Evolutionary conservation across 2,113 vertebrate species (phyloP), one percentile per base, ranked within the genome.

Genomic region (Seriola rivoliana): DNA sequence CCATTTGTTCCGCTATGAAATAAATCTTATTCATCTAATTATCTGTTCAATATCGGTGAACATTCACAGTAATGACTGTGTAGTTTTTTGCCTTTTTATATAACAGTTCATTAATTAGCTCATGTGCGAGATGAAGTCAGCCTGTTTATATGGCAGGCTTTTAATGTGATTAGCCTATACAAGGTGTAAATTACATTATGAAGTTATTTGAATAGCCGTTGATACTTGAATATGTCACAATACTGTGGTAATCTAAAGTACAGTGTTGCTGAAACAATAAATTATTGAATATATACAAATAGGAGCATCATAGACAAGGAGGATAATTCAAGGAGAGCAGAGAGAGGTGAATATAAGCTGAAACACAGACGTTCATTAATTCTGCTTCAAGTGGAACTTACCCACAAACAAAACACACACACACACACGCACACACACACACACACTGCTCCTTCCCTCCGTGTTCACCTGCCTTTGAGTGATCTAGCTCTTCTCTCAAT

Each of bases 201-300:
- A 85, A 72, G 82, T 80, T 75, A 54, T 70, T 78, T 84, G 62
- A 86, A 84, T 40, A 57, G 77, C 62, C 70, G 52, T 50, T 44
- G 50, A 92, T 90, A 92, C 91, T 92, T 92, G 90, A 91, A 90
- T 86, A 78, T 75, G 74, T 85, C 46, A 59, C 55, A 84, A 75
- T 78, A 64, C 71, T 78, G 78, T 66, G 63, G 76, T 59, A 67
- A 71, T 75, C 46, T 68, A 60, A 85, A 81, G 62, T 29, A 69
- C 57, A 71, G 8, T 58, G 32, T 48, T n/a, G 19, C 60, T 60
- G 42, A 73, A 81, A 75, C 38, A 42, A 50, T 57, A 59, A 16
- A 63, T 38, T 52, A 44, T 44, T 50, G 9, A 72, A 50, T 38
- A 62, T 38, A 77, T 52, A 40, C 50, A 14, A 72, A 64, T 21